Percentiles rank a stretch among this genome's conserved stretches.
phyloP scores from a whole-genome alignment of 2,113 vertebrate genomes.

The Brachypteracias leptosomus region DNA sequence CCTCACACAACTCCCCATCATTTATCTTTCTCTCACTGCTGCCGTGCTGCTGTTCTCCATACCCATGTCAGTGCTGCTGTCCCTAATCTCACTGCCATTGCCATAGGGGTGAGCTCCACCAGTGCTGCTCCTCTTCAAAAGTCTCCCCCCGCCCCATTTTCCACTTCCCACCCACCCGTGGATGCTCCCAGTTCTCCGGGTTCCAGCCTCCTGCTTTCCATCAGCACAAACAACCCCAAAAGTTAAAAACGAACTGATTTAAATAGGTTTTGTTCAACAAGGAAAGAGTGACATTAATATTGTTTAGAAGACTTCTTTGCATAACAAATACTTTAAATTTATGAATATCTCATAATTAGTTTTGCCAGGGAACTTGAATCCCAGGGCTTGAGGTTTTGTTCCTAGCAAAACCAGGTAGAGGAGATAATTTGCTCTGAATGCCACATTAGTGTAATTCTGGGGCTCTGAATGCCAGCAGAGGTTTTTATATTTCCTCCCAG shows the following conservation, averaged over 20 bases:
- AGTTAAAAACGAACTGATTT: neutral
- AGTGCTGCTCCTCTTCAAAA: neutral
- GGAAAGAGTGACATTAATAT: neutral
- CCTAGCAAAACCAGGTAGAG: neutral
- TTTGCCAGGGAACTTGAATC: neutral
- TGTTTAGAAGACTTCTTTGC: neutral
- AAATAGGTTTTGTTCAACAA: neutral
- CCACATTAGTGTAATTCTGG: neutral
- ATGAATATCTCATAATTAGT: neutral
- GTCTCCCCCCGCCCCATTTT: rapidly evolving
- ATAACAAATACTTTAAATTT: neutral
- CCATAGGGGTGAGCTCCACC: neutral
- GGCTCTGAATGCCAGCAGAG: neutral
- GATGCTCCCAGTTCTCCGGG: neutral
- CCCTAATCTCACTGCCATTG: neutral
- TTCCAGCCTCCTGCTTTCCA: neutral
- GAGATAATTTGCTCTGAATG: neutral
- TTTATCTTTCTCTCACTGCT: neutral
- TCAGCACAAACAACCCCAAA: neutral
- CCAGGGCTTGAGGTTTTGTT: neutral
- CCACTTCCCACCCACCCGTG: neutral
- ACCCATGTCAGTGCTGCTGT: rapidly evolving
- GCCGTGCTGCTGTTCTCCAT: rapidly evolving
- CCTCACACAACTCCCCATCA: no score
- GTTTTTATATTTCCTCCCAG: neutral